Conservation (phyloP, 23 tunicate species). For the Botrylloides violaceus region DNA sequence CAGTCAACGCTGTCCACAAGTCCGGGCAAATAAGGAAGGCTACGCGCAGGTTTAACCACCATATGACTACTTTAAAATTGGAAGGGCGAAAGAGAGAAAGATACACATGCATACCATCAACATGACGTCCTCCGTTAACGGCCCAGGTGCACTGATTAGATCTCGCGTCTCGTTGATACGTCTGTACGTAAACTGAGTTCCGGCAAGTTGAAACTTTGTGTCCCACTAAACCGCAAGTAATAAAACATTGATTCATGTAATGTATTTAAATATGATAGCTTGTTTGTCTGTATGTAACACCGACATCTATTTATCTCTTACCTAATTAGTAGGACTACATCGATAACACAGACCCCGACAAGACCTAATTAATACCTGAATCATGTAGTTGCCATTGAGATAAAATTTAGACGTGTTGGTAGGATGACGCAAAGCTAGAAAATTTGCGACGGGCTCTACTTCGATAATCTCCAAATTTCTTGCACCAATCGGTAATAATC, state of each 20-base stretch:
- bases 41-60: no score
- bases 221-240: conserved; percentile 59
- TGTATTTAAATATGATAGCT: neutral
- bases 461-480: conserved; percentile 35
- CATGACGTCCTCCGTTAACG: conserved; percentile 44
- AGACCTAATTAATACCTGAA: conserved; percentile 61
- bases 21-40: no score
- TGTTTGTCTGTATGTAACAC: no score
- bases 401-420: conserved; percentile 29
- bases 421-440: conserved; percentile 48
- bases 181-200: conserved; percentile 50
- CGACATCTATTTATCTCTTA: no score
- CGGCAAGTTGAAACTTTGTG: conserved; percentile 54
- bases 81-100: no score
- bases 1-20: no score
- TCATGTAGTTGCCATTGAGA: conserved; percentile 70
- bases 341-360: no score
- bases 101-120: conserved; percentile 39
- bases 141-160: conserved; percentile 66
- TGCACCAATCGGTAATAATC: conserved; percentile 50
- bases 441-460: conserved; percentile 38
- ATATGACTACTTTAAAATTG: no score
- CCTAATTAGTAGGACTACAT: no score
- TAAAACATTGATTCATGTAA: neutral
- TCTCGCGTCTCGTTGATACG: conserved; percentile 50